Evolutionary conservation across 1,140 invertebrate genomes (phyloP).

Genomic region (Melitaea cinxia): DNA sequence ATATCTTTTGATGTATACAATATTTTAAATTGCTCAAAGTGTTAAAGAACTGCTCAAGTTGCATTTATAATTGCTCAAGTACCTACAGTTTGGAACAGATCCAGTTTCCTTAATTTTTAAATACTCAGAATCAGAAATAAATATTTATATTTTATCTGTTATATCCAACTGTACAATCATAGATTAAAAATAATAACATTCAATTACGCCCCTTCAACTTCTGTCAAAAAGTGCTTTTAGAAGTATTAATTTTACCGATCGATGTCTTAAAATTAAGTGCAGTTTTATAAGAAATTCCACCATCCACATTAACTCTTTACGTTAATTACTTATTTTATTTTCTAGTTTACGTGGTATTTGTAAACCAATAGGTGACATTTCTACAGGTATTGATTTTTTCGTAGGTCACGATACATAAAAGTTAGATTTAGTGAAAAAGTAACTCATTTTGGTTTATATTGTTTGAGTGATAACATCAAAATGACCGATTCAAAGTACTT

Average conservation of each 20-base stretch:
- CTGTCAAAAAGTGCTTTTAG: constrained; percentile 27
- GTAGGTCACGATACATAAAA: constrained; percentile 53
- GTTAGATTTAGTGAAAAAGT: constrained; percentile 31
- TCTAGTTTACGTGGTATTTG: background rate
- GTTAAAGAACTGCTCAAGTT: too few species aligned
- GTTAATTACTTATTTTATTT: constrained; percentile 1
- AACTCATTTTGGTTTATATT: background rate
- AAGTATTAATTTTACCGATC: constrained; percentile 4
- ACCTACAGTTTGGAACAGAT: too few species aligned
- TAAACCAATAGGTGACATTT: constrained; percentile 1
- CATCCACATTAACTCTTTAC: background rate
- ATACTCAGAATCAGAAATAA: too few species aligned
- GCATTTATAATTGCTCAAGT: too few species aligned
- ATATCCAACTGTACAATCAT: constrained; percentile 11
- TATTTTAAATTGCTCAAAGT: too few species aligned
- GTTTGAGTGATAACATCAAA: constrained; percentile 45
- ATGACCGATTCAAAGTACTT: constrained; percentile 99
- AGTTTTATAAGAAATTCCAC: background rate
- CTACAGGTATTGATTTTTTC: constrained; percentile 52
- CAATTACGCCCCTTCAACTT: constrained; percentile 35
- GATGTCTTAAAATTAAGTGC: constrained; percentile 4
- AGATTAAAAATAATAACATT: constrained; percentile 6
- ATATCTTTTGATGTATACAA: too few species aligned
- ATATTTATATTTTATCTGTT: background rate
- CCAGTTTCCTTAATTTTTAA: too few species aligned